Evolutionary conservation across 1,140 invertebrate species (phyloP).

Genomic region (Phymastichus coffea): DNA sequence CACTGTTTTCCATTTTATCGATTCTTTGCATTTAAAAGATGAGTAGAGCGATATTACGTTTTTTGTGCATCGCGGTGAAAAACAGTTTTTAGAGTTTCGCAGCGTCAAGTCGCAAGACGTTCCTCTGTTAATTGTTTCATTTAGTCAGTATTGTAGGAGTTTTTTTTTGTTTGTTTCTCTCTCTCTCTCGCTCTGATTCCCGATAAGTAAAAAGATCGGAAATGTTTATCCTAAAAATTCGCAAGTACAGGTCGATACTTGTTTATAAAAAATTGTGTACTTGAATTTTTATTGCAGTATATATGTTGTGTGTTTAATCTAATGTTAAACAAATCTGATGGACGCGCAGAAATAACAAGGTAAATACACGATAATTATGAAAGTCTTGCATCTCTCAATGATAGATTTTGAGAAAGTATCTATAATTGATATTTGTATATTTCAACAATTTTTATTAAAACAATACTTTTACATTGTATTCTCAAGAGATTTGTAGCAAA

Average conservation of each 20-base stretch:
- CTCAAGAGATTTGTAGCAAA: constrained; percentile 18
- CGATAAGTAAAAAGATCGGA: background rate
- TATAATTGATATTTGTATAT: constrained; percentile 7
- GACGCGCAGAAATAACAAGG: constrained; percentile 17
- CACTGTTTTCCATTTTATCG: constrained; percentile 20
- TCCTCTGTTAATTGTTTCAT: constrained; percentile 17
- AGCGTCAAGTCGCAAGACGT: background rate
- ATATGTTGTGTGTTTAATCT: constrained; percentile 16
- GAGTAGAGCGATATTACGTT: constrained; percentile 13
- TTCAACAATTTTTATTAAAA: constrained; percentile 27
- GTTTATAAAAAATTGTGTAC: constrained; percentile 25
- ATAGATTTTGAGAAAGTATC: background rate
- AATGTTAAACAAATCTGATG: constrained; percentile 18
- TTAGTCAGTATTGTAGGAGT: constrained; percentile 29
- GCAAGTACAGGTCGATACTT: constrained; percentile 10
- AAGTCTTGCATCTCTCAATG: background rate
- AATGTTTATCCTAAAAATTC: constrained; percentile 2
- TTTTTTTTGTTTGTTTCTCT: constrained; percentile 28
- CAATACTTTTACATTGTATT: constrained; percentile 21
- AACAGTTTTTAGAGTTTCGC: no score
- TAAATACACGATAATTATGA: constrained; percentile 4
- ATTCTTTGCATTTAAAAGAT: constrained; percentile 24
- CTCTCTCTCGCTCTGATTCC: no score
- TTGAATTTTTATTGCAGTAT: constrained; percentile 22
- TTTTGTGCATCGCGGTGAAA: no score